A percentile compares a stretch with the other conserved stretches of the same genome.
Conservation (phyloP, 1,140 invertebrate genomes). For the Thaumatotibia leucotreta region DNA sequence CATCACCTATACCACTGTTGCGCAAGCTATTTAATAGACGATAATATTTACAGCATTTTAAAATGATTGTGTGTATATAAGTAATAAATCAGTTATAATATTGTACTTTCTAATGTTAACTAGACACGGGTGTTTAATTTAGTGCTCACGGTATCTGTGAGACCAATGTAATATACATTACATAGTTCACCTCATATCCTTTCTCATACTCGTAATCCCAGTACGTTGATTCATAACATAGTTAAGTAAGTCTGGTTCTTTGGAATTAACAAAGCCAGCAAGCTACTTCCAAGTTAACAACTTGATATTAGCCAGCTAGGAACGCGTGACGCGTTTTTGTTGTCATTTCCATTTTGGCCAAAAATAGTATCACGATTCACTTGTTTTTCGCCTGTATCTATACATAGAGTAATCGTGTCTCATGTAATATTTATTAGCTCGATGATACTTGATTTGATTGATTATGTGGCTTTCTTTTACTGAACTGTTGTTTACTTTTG, state of each 20-base stretch:
- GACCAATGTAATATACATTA: too few species aligned
- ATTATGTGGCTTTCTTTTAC: neutral
- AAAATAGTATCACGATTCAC: slow-evolving; percentile 26
- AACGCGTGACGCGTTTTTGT: slow-evolving; percentile 26
- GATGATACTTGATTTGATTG: neutral
- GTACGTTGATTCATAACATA: too few species aligned
- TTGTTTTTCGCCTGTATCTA: slow-evolving; percentile 20
- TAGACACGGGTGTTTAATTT: slow-evolving; percentile 15
- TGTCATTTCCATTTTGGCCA: neutral
- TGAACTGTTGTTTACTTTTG: neutral
- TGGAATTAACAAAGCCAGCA: too few species aligned
- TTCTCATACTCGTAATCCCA: too few species aligned
- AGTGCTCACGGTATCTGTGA: too few species aligned
- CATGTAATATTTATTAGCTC: neutral
- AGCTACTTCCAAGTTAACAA: too few species aligned
- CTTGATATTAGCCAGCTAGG: slow-evolving; percentile 32
- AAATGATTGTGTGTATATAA: neutral
- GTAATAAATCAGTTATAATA: neutral
- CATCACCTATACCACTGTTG: neutral
- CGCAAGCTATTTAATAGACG: neutral
- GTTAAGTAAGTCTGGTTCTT: too few species aligned
- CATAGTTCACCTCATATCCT: too few species aligned
- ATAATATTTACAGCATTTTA: neutral
- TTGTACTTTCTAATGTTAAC: neutral
- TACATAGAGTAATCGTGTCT: neutral